A percentile compares a stretch with the other conserved stretches of the same genome.
These are phyloP conservation scores for Sorex araneus DNA, from an alignment of 2,113 vertebrate genomes.

Conservation along the genomic window DNA sequence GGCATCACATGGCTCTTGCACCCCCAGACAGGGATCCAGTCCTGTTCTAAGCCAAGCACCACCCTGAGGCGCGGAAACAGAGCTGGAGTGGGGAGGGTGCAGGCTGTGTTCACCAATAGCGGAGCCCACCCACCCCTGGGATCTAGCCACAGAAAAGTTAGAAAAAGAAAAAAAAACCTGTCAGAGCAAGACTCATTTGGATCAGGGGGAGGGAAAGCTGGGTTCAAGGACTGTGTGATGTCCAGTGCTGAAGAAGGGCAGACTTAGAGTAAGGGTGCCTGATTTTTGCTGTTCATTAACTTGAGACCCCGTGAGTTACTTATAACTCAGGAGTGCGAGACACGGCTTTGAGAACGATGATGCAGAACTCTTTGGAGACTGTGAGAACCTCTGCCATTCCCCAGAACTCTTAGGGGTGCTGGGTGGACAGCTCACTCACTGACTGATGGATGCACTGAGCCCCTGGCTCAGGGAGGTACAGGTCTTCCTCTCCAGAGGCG, in stretches of 20 bases:
- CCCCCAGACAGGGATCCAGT: background rate
- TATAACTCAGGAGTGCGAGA: too few relatives aligned
- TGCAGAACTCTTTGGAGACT: too few relatives aligned
- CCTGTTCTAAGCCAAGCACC: background rate
- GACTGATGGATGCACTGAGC: too few relatives aligned
- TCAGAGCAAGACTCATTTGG: accelerated
- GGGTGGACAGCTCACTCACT: background rate
- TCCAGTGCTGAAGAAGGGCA: too few relatives aligned
- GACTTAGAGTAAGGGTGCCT: background rate
- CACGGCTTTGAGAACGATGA: too few relatives aligned
- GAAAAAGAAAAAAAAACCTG: background rate
- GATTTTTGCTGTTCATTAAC: background rate
- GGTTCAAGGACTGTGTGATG: accelerated
- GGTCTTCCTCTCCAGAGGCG: background rate
- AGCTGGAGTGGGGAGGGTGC: accelerated
- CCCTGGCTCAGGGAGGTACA: background rate
- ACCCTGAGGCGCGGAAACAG: accelerated
- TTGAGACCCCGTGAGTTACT: background rate
- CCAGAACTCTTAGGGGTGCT: background rate
- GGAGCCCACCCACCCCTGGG: accelerated
- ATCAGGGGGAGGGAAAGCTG: accelerated
- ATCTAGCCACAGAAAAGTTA: background rate
- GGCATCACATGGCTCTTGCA: background rate
- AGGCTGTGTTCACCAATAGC: background rate
- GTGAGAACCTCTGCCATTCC: too few relatives aligned